Evolutionary conservation across 2,888 invertebrate genomes (phyloP).

Genomic region (Limnephilus lunatus): DNA sequence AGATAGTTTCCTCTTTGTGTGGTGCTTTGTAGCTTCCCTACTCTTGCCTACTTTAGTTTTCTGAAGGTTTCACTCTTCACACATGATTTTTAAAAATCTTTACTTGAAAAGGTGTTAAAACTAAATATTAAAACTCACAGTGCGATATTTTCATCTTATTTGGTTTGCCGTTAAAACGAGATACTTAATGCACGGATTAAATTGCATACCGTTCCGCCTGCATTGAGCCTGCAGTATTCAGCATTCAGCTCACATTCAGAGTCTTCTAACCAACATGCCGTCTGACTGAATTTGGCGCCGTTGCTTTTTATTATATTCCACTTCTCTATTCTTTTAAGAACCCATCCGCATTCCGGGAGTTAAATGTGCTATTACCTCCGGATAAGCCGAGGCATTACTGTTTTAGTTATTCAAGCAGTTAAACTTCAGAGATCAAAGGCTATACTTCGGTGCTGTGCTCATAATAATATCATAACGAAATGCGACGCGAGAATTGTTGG

Average conservation of each 20-base stretch:
- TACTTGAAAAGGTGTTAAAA: neutral
- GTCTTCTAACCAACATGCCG: constrained; percentile 9
- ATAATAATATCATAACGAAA: constrained; percentile 18
- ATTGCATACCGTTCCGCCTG: neutral
- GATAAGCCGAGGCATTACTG: constrained; percentile 57
- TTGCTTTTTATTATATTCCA: constrained; percentile 49
- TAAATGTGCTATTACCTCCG: constrained; percentile 64
- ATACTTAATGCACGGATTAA: neutral
- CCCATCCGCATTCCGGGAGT: constrained; percentile 56
- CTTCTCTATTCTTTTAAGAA: constrained; percentile 53
- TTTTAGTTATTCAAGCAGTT: constrained; percentile 54
- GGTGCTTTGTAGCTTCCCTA: too few relatives aligned
- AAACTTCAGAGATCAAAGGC: constrained; percentile 44
- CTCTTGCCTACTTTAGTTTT: too few relatives aligned
- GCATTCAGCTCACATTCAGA: neutral
- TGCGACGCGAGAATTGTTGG: neutral
- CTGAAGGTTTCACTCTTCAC: too few relatives aligned
- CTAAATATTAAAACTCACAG: neutral
- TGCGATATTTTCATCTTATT: neutral
- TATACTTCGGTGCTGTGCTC: neutral
- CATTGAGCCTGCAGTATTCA: neutral
- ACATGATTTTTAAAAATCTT: too few relatives aligned
- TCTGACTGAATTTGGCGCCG: constrained; percentile 56
- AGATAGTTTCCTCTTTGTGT: too few relatives aligned
- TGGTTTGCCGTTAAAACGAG: neutral